Evolutionary conservation across 2,113 vertebrate species (phyloP), one percentile per base, ranked within the genome.

Genomic region (Sceloporus undulatus): DNA sequence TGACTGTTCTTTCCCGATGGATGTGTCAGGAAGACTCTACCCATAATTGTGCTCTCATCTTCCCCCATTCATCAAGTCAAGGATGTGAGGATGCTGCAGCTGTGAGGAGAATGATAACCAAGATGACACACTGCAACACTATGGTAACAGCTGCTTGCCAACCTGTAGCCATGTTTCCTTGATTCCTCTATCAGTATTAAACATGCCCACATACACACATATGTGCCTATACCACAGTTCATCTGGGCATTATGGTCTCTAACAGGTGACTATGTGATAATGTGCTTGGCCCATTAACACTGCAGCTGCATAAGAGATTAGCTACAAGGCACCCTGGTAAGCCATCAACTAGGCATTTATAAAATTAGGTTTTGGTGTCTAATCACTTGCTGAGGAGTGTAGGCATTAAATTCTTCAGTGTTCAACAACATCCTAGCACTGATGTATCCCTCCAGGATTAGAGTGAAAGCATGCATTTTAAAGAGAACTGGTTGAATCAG

Each of bases 291-390:
- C 92, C 84, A 0, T 91, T 87, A 94, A 56, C 86, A 83, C 59
- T 91, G 90, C 93, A 94, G 91, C 93, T 92, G 93, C 85, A 86
- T 5, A 85, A 76, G 80, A 77, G 91, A 94, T 95, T 56, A 54
- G 62, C 90, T 11, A 2, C 0, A 2, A 66, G 88, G 82, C 1
- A 54, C 91, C 88, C 48, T 0, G 84, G 8, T 6, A 88, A 91
- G 79, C n/a, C 90, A 88, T 66, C 89, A 87, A 71, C 1, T 0
- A 93, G 88, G 88, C 93, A 88, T 88, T 95, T 66, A 83, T 0
- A 11, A 91, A 96, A 95, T 92, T 86, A 94, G 87, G 91, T 88
- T 40, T 89, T 14, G 4, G 90, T 42, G 0, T 88, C 85, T 88
- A 93, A 88, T 93, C 29, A 4, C 70, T 86, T 90, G 88, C 84